Base-by-base conservation (phyloP, 2,113 vertebrate species). In the Progne subis region DNA sequence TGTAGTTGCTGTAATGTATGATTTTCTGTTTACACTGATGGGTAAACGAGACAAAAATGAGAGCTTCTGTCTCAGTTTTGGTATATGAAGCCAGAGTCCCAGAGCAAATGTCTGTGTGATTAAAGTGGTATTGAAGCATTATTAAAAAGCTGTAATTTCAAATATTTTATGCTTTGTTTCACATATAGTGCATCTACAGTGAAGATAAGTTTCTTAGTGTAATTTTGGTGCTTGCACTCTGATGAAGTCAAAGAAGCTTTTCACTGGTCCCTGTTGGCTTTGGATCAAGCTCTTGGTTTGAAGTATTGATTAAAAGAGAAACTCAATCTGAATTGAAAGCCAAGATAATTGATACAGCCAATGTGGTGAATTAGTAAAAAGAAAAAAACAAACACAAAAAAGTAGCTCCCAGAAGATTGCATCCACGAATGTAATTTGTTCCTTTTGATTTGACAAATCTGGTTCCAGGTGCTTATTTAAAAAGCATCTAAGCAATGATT, bases 281-380 rank as follows among this genome's bases (percentile, higher is more conserved):
- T 88, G 79, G 47, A 92, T 96, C 85, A 93, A 96, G 60, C 41
- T 64, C 56, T 86, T 83, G 71, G 60, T 96, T 95, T 75, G 86
- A 92, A 88, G 68, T 96, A 96, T 93, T 88, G 92, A 96, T 96
- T 95, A 88, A 74, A 90, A 77, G 75, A 70, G 93, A 88, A 92
- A 89, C 72, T 94, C 82, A 53, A 44, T 92, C 86, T 90, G 88
- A 94, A 93, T 90, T 56, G 68, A 71, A 96, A 95, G 79, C 55
- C 79, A 83, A 56, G 82, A 88, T 67, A 94, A 95, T 86, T 86
- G 92, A 90, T 86, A 64, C 55, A 81, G 47, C 78, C 67, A 95
- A 82, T 70, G 55, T 2, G 6, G 50, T 56, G 71, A 96, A 96
- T 82, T 92, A 86, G 49, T 29, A 63, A 53, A 69, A 80, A 59